Percentiles rank a stretch among this genome's conserved stretches.
Evolutionary conservation across 2,113 vertebrate genomes (phyloP).

Genomic region (Amblyopsis rosae): DNA sequence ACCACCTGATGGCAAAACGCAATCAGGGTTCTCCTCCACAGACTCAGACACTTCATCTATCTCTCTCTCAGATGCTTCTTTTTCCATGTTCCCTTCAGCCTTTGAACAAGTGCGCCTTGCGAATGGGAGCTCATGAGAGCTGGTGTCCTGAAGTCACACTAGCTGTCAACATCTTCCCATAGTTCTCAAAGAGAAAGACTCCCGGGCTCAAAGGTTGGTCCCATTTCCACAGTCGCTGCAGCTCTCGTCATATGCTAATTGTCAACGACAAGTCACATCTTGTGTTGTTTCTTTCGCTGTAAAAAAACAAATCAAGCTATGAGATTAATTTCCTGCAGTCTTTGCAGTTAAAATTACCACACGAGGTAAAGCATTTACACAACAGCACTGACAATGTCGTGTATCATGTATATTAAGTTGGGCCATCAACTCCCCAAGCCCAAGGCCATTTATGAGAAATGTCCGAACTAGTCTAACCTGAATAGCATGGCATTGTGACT

Average conservation of each 20-base stretch:
- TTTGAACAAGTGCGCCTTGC: constrained; percentile 22
- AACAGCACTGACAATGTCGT: no score
- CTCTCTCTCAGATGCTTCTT: constrained; percentile 53
- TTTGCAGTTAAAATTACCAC: no score
- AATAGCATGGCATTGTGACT: neutral
- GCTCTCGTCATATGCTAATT: constrained; percentile 17
- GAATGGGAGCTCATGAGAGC: constrained; percentile 38
- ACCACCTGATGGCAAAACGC: neutral
- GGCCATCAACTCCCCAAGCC: constrained; percentile 1
- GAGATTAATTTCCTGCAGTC: no score
- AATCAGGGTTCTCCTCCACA: constrained; percentile 51
- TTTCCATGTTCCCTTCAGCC: constrained; percentile 57
- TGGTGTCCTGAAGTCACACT: constrained; percentile 43
- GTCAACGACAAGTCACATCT: constrained; percentile 28
- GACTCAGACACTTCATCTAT: constrained; percentile 48
- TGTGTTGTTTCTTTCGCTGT: constrained; percentile 36
- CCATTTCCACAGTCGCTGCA: constrained; percentile 47
- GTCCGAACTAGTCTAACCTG: neutral
- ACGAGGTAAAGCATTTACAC: no score
- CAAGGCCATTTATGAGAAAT: neutral
- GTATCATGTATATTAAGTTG: neutral
- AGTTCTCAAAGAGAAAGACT: constrained; percentile 37
- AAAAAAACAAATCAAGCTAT: constrained; percentile 29
- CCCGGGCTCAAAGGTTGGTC: constrained; percentile 27
- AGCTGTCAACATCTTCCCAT: constrained; percentile 45